Conservation (phyloP, 1,140 invertebrate genomes). For the Drosophila paulistorum region DNA sequence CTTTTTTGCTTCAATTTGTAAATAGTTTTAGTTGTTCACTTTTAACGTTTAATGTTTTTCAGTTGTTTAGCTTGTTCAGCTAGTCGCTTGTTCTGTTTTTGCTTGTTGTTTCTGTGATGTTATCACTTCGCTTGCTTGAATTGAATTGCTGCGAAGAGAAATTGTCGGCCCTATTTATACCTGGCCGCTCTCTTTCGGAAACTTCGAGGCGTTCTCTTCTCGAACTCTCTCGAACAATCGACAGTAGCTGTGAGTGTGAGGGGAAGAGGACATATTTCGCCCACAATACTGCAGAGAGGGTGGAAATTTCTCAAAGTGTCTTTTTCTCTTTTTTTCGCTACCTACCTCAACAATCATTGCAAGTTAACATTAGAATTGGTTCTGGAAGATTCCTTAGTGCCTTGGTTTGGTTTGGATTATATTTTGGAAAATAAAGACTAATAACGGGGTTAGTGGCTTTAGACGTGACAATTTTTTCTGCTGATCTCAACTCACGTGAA, state of each 20-base stretch:
- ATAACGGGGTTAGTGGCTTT: too few relatives aligned
- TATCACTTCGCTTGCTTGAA: conserved; percentile 62
- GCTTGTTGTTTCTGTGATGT: conserved; percentile 56
- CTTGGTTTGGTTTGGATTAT: too few relatives aligned
- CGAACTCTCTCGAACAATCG: conserved; percentile 29
- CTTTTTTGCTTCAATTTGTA: neutral
- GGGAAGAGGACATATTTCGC: too few relatives aligned
- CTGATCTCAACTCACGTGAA: too few relatives aligned
- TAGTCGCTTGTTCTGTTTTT: conserved; percentile 48
- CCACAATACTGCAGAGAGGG: neutral
- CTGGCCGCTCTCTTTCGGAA: conserved; percentile 46
- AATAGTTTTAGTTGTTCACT: conserved; percentile 12
- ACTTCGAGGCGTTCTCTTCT: conserved; percentile 54
- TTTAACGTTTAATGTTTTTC: conserved; percentile 7
- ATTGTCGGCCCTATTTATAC: conserved; percentile 63
- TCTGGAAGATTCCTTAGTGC: too few relatives aligned
- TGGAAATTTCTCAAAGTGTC: neutral
- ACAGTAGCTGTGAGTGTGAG: too few relatives aligned
- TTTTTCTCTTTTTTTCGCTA: neutral
- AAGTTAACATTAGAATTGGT: neutral
- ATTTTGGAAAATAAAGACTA: too few relatives aligned
- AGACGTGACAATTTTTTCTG: too few relatives aligned
- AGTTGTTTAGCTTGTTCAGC: conserved; percentile 41
- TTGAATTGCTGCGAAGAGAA: conserved; percentile 57
- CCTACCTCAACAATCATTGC: neutral